phyloP scores from a whole-genome alignment of 2,113 vertebrate species.

The Daphoenositta chrysoptera region DNA sequence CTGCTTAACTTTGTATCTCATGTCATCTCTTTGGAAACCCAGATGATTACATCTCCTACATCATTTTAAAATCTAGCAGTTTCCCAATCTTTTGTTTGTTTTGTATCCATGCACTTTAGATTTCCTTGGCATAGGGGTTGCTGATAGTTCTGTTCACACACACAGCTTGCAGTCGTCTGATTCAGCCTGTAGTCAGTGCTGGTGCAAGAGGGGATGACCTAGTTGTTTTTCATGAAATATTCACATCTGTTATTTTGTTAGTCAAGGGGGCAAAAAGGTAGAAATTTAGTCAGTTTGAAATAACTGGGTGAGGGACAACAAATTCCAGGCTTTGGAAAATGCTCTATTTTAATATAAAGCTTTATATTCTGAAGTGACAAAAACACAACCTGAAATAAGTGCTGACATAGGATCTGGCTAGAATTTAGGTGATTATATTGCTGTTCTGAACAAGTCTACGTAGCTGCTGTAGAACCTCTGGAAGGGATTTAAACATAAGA shows the following conservation, averaged over 20 bases:
- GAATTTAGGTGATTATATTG: not conserved
- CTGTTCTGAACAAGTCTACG: fast-evolving
- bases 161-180: not conserved
- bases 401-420: not conserved
- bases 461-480: not conserved
- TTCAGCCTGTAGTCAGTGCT: not conserved
- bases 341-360: not conserved
- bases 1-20: not conserved
- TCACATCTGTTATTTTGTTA: not conserved
- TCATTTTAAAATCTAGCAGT: not conserved
- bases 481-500: not conserved
- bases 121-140: not conserved
- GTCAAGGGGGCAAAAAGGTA: not conserved
- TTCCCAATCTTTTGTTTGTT: not conserved
- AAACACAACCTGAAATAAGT: not conserved
- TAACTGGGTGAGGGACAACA: not conserved
- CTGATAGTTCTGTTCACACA: not conserved
- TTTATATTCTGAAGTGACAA: not conserved
- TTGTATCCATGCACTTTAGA: not conserved
- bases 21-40: not conserved
- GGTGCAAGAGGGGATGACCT: not conserved
- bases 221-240: not conserved
- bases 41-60: not conserved
- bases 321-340: not conserved
- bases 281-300: not conserved